A percentile compares a stretch with the other conserved stretches of the same genome.
Conservation (phyloP, 2,888 invertebrate species). For the Salpingus planirostris region DNA sequence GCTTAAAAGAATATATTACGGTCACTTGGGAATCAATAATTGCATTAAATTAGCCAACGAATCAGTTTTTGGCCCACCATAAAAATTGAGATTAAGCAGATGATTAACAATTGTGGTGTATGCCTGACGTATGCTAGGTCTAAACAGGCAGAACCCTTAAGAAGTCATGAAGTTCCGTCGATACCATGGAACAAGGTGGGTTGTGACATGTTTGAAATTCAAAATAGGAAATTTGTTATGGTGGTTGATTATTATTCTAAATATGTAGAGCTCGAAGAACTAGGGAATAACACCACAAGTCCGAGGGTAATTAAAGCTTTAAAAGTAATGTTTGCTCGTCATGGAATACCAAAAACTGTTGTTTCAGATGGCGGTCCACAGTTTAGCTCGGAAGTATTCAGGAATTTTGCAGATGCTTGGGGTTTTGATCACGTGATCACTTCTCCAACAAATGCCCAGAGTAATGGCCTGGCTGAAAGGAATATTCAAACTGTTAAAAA, state of each 20-base stretch:
- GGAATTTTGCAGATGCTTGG: no score
- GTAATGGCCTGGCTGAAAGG: no score
- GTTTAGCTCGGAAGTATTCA: no score
- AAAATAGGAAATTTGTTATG: constrained; percentile 8
- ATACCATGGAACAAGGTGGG: constrained; percentile 13
- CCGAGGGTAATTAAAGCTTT: constrained; percentile 7
- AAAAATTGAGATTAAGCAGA: constrained; percentile 11
- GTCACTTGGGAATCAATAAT: constrained; percentile 14
- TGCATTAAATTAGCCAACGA: constrained; percentile 9
- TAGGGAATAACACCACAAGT: constrained; percentile 8
- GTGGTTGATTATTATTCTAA: constrained; percentile 14
- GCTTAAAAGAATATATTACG: constrained; percentile 11
- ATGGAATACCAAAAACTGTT: constrained; percentile 16
- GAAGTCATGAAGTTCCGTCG: constrained; percentile 8
- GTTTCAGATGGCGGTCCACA: no score
- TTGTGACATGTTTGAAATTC: constrained; percentile 12
- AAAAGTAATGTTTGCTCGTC: constrained; percentile 13
- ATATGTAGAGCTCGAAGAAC: constrained; percentile 10
- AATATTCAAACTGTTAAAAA: no score
- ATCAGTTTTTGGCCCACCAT: constrained; percentile 15
- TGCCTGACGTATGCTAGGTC: constrained; percentile 11
- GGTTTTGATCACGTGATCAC: no score
- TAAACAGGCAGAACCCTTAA: constrained; percentile 12
- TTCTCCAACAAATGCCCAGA: no score
- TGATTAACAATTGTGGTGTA: constrained; percentile 7